Evolutionary conservation across 1,140 invertebrate genomes (phyloP).

Genomic region (Drosophila biarmipes): DNA sequence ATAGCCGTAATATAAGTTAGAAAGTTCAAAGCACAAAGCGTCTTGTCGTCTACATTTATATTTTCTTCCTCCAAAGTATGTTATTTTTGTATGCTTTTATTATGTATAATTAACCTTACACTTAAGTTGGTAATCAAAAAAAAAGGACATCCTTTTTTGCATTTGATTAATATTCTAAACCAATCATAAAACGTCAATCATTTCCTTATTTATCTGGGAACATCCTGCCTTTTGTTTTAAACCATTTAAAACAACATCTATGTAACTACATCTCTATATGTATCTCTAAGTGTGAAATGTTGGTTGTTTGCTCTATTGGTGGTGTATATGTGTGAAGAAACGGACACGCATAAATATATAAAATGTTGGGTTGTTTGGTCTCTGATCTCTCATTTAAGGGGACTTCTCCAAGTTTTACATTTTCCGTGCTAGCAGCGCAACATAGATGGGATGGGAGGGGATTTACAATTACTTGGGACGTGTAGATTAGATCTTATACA

Average conservation of each 20-base stretch:
- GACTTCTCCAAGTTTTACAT: background rate
- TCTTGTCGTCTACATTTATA: constrained; percentile 69
- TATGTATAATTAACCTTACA: constrained; percentile 54
- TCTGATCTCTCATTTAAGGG: constrained; percentile 22
- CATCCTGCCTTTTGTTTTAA: constrained; percentile 60
- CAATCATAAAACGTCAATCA: constrained; percentile 60
- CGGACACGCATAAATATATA: constrained; percentile 16
- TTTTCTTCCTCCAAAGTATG: constrained; percentile 60
- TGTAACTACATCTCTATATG: constrained; percentile 54
- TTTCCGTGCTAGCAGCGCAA: constrained; percentile 11
- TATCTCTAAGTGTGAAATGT: constrained; percentile 43
- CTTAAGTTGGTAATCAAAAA: constrained; percentile 67
- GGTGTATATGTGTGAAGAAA: constrained; percentile 22
- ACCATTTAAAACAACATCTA: constrained; percentile 72
- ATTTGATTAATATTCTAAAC: constrained; percentile 52
- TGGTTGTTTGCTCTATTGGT: constrained; percentile 37
- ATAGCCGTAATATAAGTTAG: background rate
- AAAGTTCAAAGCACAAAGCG: constrained; percentile 7
- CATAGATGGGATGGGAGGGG: constrained; percentile 9
- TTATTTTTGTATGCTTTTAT: constrained; percentile 34
- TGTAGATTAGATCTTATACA: constrained; percentile 48
- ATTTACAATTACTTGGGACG: constrained; percentile 42
- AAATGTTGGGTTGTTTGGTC: constrained; percentile 43
- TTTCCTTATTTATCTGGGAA: constrained; percentile 42
- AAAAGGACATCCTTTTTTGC: constrained; percentile 28